Base-by-base conservation (phyloP, 2,888 invertebrate genomes). In the Pachydiplax longipennis region DNA sequence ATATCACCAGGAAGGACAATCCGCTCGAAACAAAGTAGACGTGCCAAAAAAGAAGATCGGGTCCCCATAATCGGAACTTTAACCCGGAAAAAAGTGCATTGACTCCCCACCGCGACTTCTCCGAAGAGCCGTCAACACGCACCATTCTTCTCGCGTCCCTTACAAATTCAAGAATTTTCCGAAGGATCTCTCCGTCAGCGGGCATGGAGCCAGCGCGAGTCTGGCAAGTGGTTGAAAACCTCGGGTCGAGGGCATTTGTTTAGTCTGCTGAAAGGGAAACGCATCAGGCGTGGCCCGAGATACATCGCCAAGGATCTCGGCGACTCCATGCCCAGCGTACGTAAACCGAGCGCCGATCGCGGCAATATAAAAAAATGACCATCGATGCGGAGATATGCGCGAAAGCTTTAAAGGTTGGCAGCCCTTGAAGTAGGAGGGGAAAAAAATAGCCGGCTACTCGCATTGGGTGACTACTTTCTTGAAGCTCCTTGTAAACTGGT, bases 401-500 rank as follows among this genome's bases (percentile, higher is more conserved):
- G 15, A 31, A 31, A 73, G 31, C 15, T 22, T 25, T 25, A 73
- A 31, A 73, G 73, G 73, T 73, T 73, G 73, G 73, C 73, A 73
- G 73, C 73, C 12, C 73, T 73, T 73, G 25, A 31, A 31, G 73
- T 31, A 31, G 25, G 73, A 31, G 22, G 73, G 13, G 73, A 73
- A 73, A 73, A 65, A 73, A 73, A 73, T 73, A 8, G 25, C 73
- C 73, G 73, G 73, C 73, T 73, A 73, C 73, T 73, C 73, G 73
- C 73, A 73, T 73, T 73, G 73, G 73, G 73, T 73, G 73, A 73
- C 73, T 73, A 73, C 73, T 73, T 73, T 73, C 73, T 73, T 73
- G 73, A 73, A 73, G 73, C 73, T 73, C 73, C 87, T 61, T 61
- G 87, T 87, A 87, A 87, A 87, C 87, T 61, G 87, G 87, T 87